Evolutionary conservation across 2,888 invertebrate genomes (phyloP).

Genomic region (Ypsolopha sequella): DNA sequence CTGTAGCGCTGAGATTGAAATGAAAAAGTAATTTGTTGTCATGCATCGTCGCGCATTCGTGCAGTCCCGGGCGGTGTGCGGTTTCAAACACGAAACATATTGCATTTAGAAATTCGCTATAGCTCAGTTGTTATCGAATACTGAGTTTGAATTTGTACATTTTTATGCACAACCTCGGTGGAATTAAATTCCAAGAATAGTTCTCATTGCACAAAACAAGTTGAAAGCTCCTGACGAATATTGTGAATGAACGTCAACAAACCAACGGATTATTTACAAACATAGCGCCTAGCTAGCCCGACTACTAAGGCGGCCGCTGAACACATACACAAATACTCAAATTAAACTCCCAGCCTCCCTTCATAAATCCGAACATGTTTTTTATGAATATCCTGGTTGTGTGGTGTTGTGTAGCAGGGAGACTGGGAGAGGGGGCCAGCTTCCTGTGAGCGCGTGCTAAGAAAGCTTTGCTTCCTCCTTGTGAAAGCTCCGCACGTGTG

Average conservation of each 20-base stretch:
- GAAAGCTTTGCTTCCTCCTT: constrained; percentile 39
- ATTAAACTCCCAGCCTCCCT: constrained; percentile 22
- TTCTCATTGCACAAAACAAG: background rate
- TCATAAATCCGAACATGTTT: constrained; percentile 1
- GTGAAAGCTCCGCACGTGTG: constrained; percentile 59
- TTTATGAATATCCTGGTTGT: constrained; percentile 5
- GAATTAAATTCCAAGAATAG: background rate
- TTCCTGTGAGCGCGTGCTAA: constrained; percentile 43
- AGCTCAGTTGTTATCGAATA: background rate
- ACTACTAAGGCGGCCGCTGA: constrained; percentile 34
- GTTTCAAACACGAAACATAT: background rate
- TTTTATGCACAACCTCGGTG: background rate
- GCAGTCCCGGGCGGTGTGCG: background rate
- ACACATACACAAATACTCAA: constrained; percentile 33
- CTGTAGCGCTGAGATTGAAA: constrained; percentile 35
- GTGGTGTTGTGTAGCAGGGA: background rate
- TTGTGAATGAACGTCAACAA: constrained; percentile 46
- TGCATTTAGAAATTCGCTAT: background rate
- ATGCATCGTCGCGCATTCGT: constrained; percentile 15
- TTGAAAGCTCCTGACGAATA: constrained; percentile 16
- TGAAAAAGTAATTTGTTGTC: constrained; percentile 31
- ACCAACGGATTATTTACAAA: constrained; percentile 58
- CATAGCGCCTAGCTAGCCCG: constrained; percentile 36
- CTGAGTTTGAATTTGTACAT: background rate
- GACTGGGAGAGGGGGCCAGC: constrained; percentile 14